These are phyloP conservation scores for Popillia japonica DNA, from an alignment of 1,140 invertebrate species.

Conservation along the genomic window DNA sequence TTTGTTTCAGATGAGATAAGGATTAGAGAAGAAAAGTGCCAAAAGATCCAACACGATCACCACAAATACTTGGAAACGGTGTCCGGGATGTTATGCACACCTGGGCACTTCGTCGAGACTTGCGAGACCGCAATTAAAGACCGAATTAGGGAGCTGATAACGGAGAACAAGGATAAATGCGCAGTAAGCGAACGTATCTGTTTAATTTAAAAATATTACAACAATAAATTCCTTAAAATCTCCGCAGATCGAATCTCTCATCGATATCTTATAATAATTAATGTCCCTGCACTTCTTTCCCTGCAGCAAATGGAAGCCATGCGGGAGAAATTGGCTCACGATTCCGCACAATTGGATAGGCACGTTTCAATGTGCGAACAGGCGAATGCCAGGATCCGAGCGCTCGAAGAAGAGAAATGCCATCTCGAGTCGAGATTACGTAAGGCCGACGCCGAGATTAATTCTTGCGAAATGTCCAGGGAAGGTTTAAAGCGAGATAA, in stretches of 20 bases:
- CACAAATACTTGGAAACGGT: conserved; percentile 72
- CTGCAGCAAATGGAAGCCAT: conserved; percentile 74
- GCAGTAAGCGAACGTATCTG: conserved; percentile 64
- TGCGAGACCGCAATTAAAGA: conserved; percentile 80
- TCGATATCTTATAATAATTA: conserved; percentile 3
- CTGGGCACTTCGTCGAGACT: conserved; percentile 75
- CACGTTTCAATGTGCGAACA: conserved; percentile 71
- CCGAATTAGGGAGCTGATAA: conserved; percentile 75
- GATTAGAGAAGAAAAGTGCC: conserved; percentile 72
- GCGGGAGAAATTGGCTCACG: conserved; percentile 71
- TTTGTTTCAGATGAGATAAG: conserved; percentile 71
- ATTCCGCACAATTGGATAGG: conserved; percentile 70
- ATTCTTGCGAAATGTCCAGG: conserved; percentile 68
- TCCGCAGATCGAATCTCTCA: not conserved
- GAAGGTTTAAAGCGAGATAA: conserved; percentile 76
- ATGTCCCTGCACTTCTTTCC: conserved; percentile 2
- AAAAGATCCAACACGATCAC: conserved; percentile 71
- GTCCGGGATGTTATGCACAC: conserved; percentile 72
- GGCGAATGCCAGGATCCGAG: conserved; percentile 68
- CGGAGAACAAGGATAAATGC: conserved; percentile 77
- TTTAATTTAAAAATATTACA: not conserved
- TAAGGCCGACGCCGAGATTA: conserved; percentile 77
- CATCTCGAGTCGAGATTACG: conserved; percentile 72
- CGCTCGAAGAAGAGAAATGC: conserved; percentile 74
- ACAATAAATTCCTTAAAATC: not conserved